Evolutionary conservation across 2,888 invertebrate species (phyloP).

Genomic region (Nephrotoma flavescens): DNA sequence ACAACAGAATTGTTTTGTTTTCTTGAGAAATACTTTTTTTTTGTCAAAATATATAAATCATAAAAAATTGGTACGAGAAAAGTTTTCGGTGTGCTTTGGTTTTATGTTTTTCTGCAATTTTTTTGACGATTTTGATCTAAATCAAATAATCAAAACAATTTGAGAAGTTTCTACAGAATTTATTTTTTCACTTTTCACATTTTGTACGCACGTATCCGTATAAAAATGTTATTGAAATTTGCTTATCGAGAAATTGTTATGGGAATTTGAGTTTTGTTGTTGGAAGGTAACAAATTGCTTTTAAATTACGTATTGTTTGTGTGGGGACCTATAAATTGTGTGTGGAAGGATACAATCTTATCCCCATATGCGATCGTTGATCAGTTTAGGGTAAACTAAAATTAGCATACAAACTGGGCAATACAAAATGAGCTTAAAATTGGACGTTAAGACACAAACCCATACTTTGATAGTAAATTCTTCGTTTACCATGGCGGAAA

Average conservation of each 20-base stretch:
- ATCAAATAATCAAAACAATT: not conserved
- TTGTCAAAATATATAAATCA: not conserved
- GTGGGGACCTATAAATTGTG: not conserved
- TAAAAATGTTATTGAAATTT: not conserved
- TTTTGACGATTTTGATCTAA: not conserved
- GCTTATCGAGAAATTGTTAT: not conserved
- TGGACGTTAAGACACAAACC: no score
- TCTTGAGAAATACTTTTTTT: not conserved
- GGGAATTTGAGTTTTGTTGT: not conserved
- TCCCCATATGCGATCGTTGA: not conserved
- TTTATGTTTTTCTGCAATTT: not conserved
- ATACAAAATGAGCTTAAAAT: not conserved
- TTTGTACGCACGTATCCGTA: not conserved
- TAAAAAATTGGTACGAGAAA: not conserved
- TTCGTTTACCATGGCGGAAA: no score
- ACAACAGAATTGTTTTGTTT: not conserved
- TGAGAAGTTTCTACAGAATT: not conserved
- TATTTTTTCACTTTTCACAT: not conserved
- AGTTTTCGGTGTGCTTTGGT: not conserved
- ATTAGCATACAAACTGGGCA: not conserved
- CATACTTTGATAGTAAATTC: no score
- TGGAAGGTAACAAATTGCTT: not conserved
- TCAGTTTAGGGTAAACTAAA: not conserved
- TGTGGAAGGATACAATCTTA: not conserved
- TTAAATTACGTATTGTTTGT: not conserved